Percentiles rank a stretch among this genome's conserved stretches.
These are phyloP conservation scores for Eunapius fragilis DNA, from an alignment of 37 sponge, comb jelly and placozoan species.

Conservation along the genomic window DNA sequence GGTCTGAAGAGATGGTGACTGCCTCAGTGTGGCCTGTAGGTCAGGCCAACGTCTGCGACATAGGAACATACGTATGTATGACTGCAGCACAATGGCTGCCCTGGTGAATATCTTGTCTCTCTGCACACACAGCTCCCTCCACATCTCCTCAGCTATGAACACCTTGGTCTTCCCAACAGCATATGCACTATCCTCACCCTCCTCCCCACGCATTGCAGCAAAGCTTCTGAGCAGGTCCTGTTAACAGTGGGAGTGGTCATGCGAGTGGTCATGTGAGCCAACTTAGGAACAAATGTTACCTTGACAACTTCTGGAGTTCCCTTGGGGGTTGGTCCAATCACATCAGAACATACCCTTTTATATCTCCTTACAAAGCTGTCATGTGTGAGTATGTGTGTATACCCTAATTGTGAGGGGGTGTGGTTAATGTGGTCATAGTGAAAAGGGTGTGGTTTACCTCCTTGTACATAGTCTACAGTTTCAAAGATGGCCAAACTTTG, in stretches of 20 bases:
- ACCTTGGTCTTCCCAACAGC: slow-evolving; percentile 61
- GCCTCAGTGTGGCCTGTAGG: slow-evolving; percentile 53
- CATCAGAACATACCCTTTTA: slow-evolving; percentile 9
- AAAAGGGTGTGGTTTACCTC: no score
- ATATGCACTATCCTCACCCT: slow-evolving; percentile 46
- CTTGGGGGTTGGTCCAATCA: background rate
- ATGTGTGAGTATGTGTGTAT: slow-evolving; percentile 16
- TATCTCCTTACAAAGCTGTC: slow-evolving; percentile 46
- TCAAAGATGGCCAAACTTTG: slow-evolving; percentile 69
- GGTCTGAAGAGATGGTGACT: slow-evolving; percentile 37
- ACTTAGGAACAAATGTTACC: slow-evolving; percentile 1
- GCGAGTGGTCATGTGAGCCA: background rate
- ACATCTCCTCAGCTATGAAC: slow-evolving; percentile 63
- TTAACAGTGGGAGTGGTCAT: background rate
- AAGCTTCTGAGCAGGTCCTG: slow-evolving; percentile 33
- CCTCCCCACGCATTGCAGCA: background rate
- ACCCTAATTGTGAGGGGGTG: slow-evolving; percentile 21
- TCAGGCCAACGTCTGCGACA: slow-evolving; percentile 69
- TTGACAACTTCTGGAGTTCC: slow-evolving; percentile 15
- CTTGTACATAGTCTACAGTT: slow-evolving; percentile 69
- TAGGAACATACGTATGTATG: slow-evolving; percentile 48
- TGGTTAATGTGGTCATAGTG: background rate
- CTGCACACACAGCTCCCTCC: slow-evolving; percentile 29
- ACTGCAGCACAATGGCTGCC: slow-evolving; percentile 64
- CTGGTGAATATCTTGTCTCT: slow-evolving; percentile 2